phyloP scores from a whole-genome alignment of 1,140 invertebrate species.

The Steinernema khuongi region DNA sequence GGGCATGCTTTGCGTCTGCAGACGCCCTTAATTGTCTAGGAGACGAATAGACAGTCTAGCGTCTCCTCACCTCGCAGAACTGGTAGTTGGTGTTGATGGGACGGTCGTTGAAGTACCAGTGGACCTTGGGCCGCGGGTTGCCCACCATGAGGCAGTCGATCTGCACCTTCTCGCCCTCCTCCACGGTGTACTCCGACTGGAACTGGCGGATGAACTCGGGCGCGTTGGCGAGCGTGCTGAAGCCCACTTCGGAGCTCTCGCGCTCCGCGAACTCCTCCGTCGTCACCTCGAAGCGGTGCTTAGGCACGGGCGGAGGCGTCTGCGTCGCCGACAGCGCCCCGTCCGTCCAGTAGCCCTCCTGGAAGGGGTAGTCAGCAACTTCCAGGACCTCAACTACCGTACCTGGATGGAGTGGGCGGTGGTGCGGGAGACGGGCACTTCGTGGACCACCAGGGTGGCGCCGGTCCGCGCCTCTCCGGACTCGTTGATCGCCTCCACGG shows the following conservation, averaged over 20 bases:
- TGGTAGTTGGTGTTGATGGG: constrained; percentile 56
- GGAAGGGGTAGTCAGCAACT: not conserved
- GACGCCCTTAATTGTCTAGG: too few species aligned
- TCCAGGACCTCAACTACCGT: constrained; percentile 26
- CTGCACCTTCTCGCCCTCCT: constrained; percentile 60
- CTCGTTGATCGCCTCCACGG: constrained; percentile 69
- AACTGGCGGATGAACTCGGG: constrained; percentile 57
- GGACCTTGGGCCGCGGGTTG: constrained; percentile 62
- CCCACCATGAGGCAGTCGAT: constrained; percentile 62
- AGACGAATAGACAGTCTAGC: not conserved
- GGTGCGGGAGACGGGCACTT: not conserved
- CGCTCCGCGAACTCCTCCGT: constrained; percentile 22
- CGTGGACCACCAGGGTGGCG: constrained; percentile 68
- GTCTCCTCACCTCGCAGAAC: constrained; percentile 47
- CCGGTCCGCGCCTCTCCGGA: constrained; percentile 75
- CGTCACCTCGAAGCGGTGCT: not conserved
- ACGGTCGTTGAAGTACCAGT: constrained; percentile 62
- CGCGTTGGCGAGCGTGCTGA: constrained; percentile 44
- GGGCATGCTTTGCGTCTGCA: too few species aligned
- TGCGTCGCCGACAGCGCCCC: constrained; percentile 35
- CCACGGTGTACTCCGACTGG: constrained; percentile 57
- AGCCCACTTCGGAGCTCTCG: constrained; percentile 30
- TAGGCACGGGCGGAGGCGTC: constrained; percentile 35
- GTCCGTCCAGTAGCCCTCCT: constrained; percentile 41
- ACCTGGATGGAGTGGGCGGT: not conserved